phyloP scores from a whole-genome alignment of 2,888 invertebrate genomes.

The Campoplex nolae region DNA sequence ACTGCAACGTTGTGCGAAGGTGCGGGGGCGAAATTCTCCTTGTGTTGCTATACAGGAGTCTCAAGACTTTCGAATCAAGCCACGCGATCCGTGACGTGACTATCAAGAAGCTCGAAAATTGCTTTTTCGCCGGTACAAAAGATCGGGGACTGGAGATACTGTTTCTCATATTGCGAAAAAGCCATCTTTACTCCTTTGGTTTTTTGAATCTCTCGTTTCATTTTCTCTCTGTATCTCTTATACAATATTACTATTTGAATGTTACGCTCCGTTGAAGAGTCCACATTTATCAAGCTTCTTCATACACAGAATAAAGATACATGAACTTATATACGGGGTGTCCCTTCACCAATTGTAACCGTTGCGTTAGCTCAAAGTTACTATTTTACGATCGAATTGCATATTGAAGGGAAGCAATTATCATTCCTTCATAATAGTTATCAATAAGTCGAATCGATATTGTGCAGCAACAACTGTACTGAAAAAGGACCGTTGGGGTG shows the following conservation, averaged over 20 bases:
- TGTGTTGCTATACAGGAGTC: slow-evolving; percentile 20
- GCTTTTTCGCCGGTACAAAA: slow-evolving; percentile 67
- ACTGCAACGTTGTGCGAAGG: slow-evolving; percentile 58
- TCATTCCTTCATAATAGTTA: too few species aligned
- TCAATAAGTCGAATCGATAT: too few species aligned
- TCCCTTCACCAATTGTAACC: not conserved
- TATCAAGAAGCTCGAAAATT: slow-evolving; percentile 75
- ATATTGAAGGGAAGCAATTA: not conserved
- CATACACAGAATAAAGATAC: slow-evolving; percentile 11
- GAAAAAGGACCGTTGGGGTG: too few species aligned
- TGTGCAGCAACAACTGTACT: too few species aligned
- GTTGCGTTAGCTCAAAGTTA: not conserved
- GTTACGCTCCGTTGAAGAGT: slow-evolving; percentile 5
- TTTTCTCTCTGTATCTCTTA: not conserved
- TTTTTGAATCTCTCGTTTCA: not conserved
- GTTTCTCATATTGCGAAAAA: slow-evolving; percentile 33
- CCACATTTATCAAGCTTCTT: slow-evolving; percentile 28
- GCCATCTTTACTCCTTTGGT: slow-evolving; percentile 21
- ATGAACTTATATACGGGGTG: not conserved
- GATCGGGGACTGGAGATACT: slow-evolving; percentile 13
- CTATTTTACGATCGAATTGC: not conserved
- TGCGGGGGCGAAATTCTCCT: slow-evolving; percentile 30
- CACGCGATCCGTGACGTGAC: slow-evolving; percentile 71
- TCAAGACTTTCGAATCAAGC: slow-evolving; percentile 69
- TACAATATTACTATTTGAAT: slow-evolving; percentile 43